These are phyloP conservation scores for Holothuria glaberrima DNA, from an alignment of 35 echinoderm and acorn worm species.

Conservation along the genomic window DNA sequence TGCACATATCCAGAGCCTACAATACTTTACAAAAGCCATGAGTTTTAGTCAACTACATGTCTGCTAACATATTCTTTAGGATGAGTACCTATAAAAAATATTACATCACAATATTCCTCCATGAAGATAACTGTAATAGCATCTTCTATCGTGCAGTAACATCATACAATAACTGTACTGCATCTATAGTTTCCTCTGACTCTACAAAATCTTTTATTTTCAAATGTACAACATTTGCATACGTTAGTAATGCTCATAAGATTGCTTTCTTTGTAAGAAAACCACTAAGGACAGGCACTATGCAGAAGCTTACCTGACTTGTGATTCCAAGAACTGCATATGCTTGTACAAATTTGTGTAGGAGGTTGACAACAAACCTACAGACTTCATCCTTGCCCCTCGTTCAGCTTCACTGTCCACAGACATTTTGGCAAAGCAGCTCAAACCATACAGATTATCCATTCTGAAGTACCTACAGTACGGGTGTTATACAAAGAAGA, in stretches of 20 bases:
- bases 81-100: too few relatives aligned
- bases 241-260: too few relatives aligned
- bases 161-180: background rate
- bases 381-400: constrained; percentile 97
- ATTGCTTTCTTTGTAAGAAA: too few relatives aligned
- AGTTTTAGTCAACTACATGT: too few relatives aligned
- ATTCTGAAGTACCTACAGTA: constrained; percentile 97
- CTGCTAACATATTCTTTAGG: too few relatives aligned
- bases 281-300: background rate
- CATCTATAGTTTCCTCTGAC: background rate
- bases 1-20: too few relatives aligned
- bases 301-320: constrained; percentile 78
- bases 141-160: too few relatives aligned
- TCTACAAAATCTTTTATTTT: too few relatives aligned
- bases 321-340: constrained; percentile 92
- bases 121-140: too few relatives aligned
- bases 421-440: constrained; percentile 95
- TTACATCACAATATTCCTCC: too few relatives aligned
- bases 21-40: too few relatives aligned
- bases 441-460: constrained; percentile 90
- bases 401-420: constrained; percentile 83
- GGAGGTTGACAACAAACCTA: constrained; percentile 87
- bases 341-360: constrained; percentile 95
- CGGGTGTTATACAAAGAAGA: constrained; percentile 9
- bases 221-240: too few relatives aligned